Conservation (phyloP, 2,888 invertebrate species). For the Hetaerina titia region DNA sequence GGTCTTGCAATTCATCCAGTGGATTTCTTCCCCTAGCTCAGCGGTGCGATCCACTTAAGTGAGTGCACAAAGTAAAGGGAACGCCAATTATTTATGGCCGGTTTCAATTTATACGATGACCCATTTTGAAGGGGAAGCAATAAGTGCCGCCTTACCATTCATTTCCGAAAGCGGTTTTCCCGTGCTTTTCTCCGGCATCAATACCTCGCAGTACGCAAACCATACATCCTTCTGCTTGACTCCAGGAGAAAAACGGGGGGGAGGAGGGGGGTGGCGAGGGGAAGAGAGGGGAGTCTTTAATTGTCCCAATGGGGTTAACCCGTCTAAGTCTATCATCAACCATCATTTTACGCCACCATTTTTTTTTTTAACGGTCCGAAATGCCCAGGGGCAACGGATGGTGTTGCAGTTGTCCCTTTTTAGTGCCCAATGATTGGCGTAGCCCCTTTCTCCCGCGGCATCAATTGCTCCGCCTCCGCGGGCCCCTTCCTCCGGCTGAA, state of each 20-base stretch:
- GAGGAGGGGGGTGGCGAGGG: not conserved
- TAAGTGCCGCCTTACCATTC: not conserved
- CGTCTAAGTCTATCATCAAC: slow-evolving; percentile 42
- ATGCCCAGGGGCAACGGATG: not conserved
- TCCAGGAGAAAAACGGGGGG: not conserved
- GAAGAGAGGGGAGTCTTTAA: not conserved
- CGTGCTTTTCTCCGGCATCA: not conserved
- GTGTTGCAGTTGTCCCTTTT: not conserved
- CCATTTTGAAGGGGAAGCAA: not conserved
- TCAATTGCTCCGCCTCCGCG: no score
- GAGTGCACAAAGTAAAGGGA: not conserved
- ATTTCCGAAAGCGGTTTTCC: not conserved
- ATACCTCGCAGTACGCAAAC: not conserved
- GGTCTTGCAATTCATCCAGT: no score
- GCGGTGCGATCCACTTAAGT: not conserved
- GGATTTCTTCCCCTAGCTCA: no score
- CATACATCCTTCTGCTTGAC: not conserved
- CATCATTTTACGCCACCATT: not conserved
- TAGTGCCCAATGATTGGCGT: not conserved
- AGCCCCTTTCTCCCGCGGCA: not conserved
- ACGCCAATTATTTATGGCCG: not conserved
- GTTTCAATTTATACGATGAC: not conserved
- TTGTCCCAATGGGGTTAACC: slow-evolving; percentile 41
- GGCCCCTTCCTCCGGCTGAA: not conserved
- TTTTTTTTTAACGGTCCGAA: not conserved